phyloP scores from a whole-genome alignment of 2,113 vertebrate genomes.

The Hemiscyllium ocellatum region DNA sequence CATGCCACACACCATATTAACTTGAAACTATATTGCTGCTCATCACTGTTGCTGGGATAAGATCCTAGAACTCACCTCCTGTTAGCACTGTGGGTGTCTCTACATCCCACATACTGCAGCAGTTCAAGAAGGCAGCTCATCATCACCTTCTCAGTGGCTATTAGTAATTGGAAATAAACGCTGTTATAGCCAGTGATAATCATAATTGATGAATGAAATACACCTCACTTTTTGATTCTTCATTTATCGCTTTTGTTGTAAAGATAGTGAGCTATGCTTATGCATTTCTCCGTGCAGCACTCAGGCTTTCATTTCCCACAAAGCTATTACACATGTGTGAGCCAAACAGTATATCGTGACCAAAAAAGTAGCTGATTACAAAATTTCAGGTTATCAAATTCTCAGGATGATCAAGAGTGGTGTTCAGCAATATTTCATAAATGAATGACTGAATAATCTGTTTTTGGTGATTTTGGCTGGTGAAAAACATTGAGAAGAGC shows the following conservation, averaged over 20 bases:
- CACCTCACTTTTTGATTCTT: too few relatives aligned
- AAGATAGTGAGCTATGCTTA: background rate
- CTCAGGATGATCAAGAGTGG: background rate
- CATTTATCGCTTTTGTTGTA: background rate
- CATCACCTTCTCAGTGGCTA: too few relatives aligned
- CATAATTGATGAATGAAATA: too few relatives aligned
- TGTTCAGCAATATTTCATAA: background rate
- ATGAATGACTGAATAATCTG: background rate
- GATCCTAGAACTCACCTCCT: too few relatives aligned
- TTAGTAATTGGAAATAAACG: too few relatives aligned
- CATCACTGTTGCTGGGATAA: too few relatives aligned
- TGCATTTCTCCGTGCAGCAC: background rate
- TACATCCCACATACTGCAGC: too few relatives aligned
- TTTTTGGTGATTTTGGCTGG: background rate
- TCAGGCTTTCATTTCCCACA: background rate
- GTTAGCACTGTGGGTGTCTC: too few relatives aligned
- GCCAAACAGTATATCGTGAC: background rate
- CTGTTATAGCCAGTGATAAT: too few relatives aligned
- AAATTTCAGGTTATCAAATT: background rate
- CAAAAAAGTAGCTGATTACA: background rate
- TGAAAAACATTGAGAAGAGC: background rate
- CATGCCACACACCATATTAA: too few relatives aligned
- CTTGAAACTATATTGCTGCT: too few relatives aligned
- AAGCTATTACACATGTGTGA: background rate
- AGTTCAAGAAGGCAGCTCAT: too few relatives aligned